These are phyloP conservation scores for Parnassius glacialis DNA, from an alignment of 2,888 invertebrate genomes.

Conservation along the genomic window DNA sequence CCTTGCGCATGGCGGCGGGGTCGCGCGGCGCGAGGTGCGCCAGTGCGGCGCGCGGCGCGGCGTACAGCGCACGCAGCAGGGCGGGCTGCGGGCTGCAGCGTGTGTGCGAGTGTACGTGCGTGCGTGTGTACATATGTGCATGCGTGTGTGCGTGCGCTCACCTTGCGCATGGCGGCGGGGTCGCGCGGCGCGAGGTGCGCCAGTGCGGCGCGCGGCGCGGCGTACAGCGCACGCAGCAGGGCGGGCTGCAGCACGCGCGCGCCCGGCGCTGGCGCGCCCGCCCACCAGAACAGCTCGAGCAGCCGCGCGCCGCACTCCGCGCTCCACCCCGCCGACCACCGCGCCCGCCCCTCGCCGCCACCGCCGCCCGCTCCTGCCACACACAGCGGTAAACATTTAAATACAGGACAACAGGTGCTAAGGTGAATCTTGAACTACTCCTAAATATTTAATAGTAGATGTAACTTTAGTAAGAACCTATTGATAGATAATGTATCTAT, in stretches of 20 bases:
- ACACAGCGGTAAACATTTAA: too few species aligned
- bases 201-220: slow-evolving; percentile 53
- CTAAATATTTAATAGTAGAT: too few species aligned
- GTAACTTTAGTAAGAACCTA: too few species aligned
- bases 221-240: slow-evolving; percentile 61
- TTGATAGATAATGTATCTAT: too few species aligned
- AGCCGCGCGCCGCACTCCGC: slow-evolving; percentile 56
- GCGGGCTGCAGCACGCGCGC: slow-evolving; percentile 52
- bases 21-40: too few species aligned
- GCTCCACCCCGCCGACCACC: slow-evolving; percentile 55
- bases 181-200: slow-evolving; percentile 54
- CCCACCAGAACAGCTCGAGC: slow-evolving; percentile 67
- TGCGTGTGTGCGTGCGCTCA: slow-evolving; percentile 27
- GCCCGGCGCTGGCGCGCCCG: slow-evolving; percentile 46
- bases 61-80: too few species aligned
- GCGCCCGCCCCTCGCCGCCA: slow-evolving; percentile 35
- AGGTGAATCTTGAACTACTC: too few species aligned
- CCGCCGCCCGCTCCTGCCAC: slow-evolving; percentile 26
- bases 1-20: too few species aligned
- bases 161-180: slow-evolving; percentile 59
- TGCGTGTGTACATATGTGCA: too few species aligned
- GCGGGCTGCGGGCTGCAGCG: slow-evolving; percentile 29
- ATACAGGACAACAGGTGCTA: too few species aligned
- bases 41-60: too few species aligned
- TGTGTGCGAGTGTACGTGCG: too few species aligned